These are phyloP conservation scores for Hypanus sabinus DNA, from an alignment of 2,113 vertebrate species.

Conservation along the genomic window DNA sequence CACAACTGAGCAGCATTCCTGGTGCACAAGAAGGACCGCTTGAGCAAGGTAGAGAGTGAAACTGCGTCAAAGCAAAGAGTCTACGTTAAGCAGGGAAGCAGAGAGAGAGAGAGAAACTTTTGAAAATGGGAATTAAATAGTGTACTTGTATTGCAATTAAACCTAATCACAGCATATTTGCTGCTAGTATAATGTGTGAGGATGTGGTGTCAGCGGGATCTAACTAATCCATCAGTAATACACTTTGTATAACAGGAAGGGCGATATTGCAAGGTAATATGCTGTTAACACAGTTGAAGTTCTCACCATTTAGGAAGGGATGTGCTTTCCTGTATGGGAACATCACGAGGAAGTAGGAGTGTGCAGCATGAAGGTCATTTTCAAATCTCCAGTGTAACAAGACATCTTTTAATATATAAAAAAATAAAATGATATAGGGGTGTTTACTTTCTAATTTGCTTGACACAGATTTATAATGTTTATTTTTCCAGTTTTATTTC, in stretches of 20 bases:
- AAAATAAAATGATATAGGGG: background rate
- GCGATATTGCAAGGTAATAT: background rate
- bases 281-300: constrained; percentile 1
- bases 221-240: constrained; percentile 1
- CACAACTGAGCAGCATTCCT: background rate
- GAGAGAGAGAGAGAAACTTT: background rate
- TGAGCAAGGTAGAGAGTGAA: background rate
- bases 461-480: constrained; percentile 12
- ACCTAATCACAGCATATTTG: background rate
- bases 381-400: constrained; percentile 13
- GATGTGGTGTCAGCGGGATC: background rate
- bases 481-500: constrained; percentile 24
- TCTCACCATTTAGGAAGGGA: constrained; percentile 23
- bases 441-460: background rate
- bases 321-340: constrained; percentile 19
- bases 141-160: background rate
- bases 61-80: background rate
- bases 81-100: background rate
- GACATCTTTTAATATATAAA: background rate
- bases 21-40: background rate
- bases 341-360: background rate
- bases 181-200: background rate
- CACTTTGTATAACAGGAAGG: background rate
- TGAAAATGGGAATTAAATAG: background rate
- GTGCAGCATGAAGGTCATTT: background rate